Evolutionary conservation across 1,140 invertebrate genomes (phyloP).

Genomic region (Diorhabda elongata): DNA sequence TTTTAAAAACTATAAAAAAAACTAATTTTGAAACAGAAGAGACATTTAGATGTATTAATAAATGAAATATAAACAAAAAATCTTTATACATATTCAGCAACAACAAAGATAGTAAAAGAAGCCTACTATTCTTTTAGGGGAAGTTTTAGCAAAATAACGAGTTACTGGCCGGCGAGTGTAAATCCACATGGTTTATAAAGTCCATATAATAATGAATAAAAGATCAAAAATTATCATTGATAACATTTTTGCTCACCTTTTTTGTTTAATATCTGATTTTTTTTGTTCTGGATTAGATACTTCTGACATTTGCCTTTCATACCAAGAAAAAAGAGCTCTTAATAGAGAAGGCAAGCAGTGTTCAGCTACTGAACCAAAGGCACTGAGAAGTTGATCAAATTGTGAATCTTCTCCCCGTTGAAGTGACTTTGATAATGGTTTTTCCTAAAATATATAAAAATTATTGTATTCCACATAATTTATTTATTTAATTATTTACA

Average conservation of each 20-base stretch:
- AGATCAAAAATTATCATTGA: not conserved
- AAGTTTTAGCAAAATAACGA: too few relatives aligned
- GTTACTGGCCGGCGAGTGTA: too few relatives aligned
- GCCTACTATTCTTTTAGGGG: too few relatives aligned
- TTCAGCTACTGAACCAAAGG: constrained; percentile 91
- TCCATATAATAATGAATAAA: too few relatives aligned
- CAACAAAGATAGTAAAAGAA: too few relatives aligned
- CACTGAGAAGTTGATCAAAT: constrained; percentile 91
- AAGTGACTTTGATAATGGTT: constrained; percentile 85
- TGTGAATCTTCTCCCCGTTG: constrained; percentile 92
- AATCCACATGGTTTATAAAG: too few relatives aligned
- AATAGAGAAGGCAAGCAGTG: constrained; percentile 95
- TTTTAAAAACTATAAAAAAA: too few relatives aligned
- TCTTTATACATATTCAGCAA: too few relatives aligned
- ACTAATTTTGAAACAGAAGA: too few relatives aligned
- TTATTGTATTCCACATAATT: not conserved
- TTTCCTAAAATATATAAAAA: constrained; percentile 59
- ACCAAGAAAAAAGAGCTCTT: constrained; percentile 92
- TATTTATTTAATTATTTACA: constrained; percentile 49
- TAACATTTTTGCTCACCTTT: constrained; percentile 53
- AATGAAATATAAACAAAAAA: too few relatives aligned
- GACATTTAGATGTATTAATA: too few relatives aligned
- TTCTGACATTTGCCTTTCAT: constrained; percentile 81
- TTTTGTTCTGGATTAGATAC: constrained; percentile 52
- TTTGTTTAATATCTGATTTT: constrained; percentile 65